Evolutionary conservation across 1,140 invertebrate genomes (phyloP), one percentile per base, ranked within the genome.

Genomic region (Lepidurus arcticus): DNA sequence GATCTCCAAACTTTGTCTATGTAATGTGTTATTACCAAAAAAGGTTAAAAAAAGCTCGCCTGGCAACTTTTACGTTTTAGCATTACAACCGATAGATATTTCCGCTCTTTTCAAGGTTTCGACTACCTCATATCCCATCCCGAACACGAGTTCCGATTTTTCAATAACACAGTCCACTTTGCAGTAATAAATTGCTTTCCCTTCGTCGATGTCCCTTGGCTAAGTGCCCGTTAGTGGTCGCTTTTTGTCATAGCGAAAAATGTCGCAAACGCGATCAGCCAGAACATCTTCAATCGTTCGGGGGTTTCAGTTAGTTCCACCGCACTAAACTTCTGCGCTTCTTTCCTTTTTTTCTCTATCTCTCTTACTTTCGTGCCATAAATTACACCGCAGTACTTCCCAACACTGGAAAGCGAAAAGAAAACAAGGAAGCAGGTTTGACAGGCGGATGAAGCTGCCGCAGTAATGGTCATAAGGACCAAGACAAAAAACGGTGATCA

Each of bases 51-150:
- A 65, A 65, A 65, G 10, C 0, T 65, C 21, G 53, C 21, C n/a
- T n/a, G 21, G 13, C n/a, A 16, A 21, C 53, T 65, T 21, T 13
- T 21, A 21, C n/a, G 7, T 65, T 65, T 65, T 4, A 13, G 53
- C 21, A 13, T 9, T 65, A 9, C 21, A 13, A 65, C 34, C 16
- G 53, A 65, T 47, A 16, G 16, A 9, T 65, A 65, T 65, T 65
- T 65, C 21, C 45, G 53, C 53, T 65, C 53, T 65, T 65, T 65
- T 65, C 53, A 65, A 65, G 53, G 53, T 65, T 65, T 65, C 53
- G 53, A 65, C 21, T 65, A 65, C 53, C 53, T 65, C 53, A 65
- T 65, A 21, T 65, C 53, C 53, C 21, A 65, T 65, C 13, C 53
- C 13, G 16, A 21, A 65, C 53, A 65, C 9, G 53, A 65, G 9